Evolutionary conservation across 1,140 invertebrate species (phyloP).

Genomic region (Plutomurus gul): DNA sequence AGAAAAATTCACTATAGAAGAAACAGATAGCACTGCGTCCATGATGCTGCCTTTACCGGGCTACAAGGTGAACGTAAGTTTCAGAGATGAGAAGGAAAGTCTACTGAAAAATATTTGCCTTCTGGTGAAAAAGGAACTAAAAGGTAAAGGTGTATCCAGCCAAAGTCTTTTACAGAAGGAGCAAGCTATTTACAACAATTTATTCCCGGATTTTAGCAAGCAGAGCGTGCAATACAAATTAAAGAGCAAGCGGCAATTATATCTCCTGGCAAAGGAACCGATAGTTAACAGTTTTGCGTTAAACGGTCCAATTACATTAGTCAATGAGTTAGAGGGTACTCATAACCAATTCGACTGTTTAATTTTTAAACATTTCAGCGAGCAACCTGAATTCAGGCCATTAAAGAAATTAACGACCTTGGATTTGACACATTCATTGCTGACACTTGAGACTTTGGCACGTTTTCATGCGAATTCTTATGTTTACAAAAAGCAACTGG

Average conservation of each 20-base stretch:
- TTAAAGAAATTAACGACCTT: background rate
- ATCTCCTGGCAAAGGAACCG: background rate
- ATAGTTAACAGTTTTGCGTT: background rate
- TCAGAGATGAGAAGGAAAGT: background rate
- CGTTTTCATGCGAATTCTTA: slow-evolving; percentile 38
- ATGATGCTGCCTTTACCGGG: background rate
- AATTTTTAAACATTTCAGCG: background rate
- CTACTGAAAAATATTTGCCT: background rate
- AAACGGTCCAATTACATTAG: background rate
- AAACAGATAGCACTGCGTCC: too few relatives aligned
- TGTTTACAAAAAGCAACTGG: background rate
- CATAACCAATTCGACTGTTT: background rate
- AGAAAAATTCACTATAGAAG: too few relatives aligned
- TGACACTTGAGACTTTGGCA: slow-evolving; percentile 31
- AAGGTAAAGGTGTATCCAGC: background rate
- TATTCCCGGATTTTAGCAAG: background rate
- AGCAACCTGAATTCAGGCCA: background rate
- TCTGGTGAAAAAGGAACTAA: background rate
- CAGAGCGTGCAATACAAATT: background rate
- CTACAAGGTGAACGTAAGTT: background rate
- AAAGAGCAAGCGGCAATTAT: background rate
- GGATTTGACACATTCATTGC: slow-evolving; percentile 34
- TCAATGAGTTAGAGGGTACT: background rate
- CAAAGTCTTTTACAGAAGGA: background rate
- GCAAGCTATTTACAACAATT: background rate